Percentiles rank a stretch among this genome's conserved stretches.
Evolutionary conservation across 1,140 invertebrate genomes (phyloP).

Genomic region (Triops longicaudatus): DNA sequence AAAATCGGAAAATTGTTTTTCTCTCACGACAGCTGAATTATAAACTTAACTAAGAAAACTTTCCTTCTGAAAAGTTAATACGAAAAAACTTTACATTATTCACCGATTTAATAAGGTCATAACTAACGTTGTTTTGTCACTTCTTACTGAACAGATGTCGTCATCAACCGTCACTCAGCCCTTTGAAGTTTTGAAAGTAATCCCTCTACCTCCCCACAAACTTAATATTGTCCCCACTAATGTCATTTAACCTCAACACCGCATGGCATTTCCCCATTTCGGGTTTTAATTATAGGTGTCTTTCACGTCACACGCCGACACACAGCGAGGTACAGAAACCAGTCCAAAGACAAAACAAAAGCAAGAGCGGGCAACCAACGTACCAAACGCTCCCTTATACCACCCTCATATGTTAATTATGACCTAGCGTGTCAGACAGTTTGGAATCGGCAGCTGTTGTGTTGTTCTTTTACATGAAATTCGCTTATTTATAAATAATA

Average conservation of each 20-base stretch:
- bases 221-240: not conserved
- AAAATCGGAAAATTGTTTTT: too few species aligned
- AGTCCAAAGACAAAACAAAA: not conserved
- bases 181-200: too few species aligned
- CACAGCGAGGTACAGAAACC: not conserved
- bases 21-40: too few species aligned
- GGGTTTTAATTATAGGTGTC: not conserved
- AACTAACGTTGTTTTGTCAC: too few species aligned
- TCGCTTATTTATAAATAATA: not conserved
- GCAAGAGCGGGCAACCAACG: not conserved
- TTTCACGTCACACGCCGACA: not conserved
- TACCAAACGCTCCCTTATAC: not conserved
- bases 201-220: too few species aligned
- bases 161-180: too few species aligned
- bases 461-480: not conserved
- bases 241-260: not conserved
- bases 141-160: too few species aligned
- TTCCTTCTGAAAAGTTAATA: too few species aligned
- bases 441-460: not conserved
- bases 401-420: not conserved
- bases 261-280: not conserved
- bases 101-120: too few species aligned
- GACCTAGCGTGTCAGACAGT: not conserved
- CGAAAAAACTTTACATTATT: too few species aligned
- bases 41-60: too few species aligned